Percentiles rank a stretch among this genome's conserved stretches.
Conservation (phyloP, 2,113 vertebrate genomes). For the Melanerpes aurifrons region DNA sequence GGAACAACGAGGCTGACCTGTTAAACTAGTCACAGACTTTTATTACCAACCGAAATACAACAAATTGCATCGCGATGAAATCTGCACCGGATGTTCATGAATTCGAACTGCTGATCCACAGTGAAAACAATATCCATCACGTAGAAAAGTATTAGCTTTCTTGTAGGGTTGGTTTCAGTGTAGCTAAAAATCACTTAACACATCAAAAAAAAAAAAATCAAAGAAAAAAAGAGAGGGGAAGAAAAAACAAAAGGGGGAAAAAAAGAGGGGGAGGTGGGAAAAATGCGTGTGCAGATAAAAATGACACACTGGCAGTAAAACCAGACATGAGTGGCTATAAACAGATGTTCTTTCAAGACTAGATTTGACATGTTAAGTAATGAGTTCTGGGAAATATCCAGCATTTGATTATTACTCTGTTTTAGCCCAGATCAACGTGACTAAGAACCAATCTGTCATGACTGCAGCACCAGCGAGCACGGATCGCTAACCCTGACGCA, state of each 20-base stretch:
- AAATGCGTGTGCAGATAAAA: slow-evolving; percentile 34
- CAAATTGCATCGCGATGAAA: slow-evolving; percentile 41
- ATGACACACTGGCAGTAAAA: slow-evolving; percentile 34
- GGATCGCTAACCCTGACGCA: not conserved
- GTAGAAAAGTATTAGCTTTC: slow-evolving; percentile 69
- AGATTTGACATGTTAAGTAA: slow-evolving; percentile 8
- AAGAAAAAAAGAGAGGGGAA: not conserved
- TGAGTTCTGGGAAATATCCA: slow-evolving; percentile 14
- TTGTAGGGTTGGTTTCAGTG: slow-evolving; percentile 68
- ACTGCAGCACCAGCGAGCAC: not conserved
- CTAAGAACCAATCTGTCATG: not conserved
- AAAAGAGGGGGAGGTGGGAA: not conserved
- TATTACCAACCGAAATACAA: slow-evolving; percentile 43
- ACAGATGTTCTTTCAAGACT: slow-evolving; percentile 30
- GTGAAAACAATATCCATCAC: slow-evolving; percentile 71
- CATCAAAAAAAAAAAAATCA: not conserved
- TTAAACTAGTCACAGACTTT: slow-evolving; percentile 53
- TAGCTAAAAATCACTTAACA: not conserved
- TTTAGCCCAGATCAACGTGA: slow-evolving; percentile 30
- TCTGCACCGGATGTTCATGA: slow-evolving; percentile 23
- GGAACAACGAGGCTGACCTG: slow-evolving; percentile 61
- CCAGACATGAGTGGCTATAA: slow-evolving; percentile 16
- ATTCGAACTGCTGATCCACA: slow-evolving; percentile 43
- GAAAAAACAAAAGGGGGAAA: not conserved
- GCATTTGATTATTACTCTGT: slow-evolving; percentile 19